Conservation (phyloP, 2,113 vertebrate genomes). For the Illadopsis cleaveri region DNA sequence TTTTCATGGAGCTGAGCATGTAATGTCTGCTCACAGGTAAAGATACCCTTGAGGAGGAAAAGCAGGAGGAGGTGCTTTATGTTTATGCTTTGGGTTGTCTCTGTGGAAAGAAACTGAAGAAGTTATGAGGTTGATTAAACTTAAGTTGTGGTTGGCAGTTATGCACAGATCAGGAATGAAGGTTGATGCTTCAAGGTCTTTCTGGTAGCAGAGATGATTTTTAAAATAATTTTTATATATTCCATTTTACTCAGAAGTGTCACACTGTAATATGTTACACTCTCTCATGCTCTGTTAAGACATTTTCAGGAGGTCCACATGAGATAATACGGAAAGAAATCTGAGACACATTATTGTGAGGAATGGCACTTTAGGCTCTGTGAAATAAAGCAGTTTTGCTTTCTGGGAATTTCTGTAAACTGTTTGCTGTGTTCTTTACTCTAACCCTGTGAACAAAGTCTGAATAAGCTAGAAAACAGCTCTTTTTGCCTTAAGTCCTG, state of each 20-base stretch:
- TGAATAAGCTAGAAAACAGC: neutral
- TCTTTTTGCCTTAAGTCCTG: neutral
- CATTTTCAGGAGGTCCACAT: neutral
- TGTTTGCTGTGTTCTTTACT: neutral
- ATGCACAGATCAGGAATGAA: slow-evolving; percentile 40
- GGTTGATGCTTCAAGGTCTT: slow-evolving; percentile 14
- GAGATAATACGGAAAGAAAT: neutral
- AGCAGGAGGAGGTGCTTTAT: slow-evolving; percentile 57
- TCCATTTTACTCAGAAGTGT: neutral
- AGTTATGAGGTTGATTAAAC: slow-evolving; percentile 65
- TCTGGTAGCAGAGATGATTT: neutral
- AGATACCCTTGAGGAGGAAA: slow-evolving; percentile 53
- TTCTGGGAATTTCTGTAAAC: neutral
- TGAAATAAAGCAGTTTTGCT: neutral
- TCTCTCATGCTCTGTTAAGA: neutral
- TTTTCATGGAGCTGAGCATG: slow-evolving; percentile 54
- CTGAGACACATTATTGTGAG: neutral
- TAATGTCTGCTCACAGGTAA: slow-evolving; percentile 57
- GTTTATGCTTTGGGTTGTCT: slow-evolving; percentile 64
- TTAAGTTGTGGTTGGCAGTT: slow-evolving; percentile 55
- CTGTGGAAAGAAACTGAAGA: slow-evolving; percentile 39
- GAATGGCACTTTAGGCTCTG: neutral
- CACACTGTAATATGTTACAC: neutral
- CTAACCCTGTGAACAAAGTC: neutral
- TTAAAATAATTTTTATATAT: slow-evolving; percentile 23